A percentile compares a stretch with the other conserved stretches of the same genome.
These are phyloP conservation scores for Plagiodera versicolora DNA, from an alignment of 2,888 invertebrate species.

Conservation along the genomic window DNA sequence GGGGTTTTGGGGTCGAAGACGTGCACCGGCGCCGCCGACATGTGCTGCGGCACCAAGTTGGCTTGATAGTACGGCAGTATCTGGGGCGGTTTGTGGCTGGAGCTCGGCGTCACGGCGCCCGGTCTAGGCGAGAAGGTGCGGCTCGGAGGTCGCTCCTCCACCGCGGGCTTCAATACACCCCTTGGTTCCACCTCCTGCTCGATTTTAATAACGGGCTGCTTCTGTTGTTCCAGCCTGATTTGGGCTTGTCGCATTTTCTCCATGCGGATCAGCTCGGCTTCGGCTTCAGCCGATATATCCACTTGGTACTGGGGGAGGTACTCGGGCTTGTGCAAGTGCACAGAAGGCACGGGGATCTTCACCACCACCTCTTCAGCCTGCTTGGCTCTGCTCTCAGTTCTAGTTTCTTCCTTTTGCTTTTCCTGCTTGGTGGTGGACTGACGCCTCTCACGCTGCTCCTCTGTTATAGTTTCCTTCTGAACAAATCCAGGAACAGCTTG, in stretches of 20 bases:
- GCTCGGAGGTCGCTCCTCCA: conserved; percentile 56
- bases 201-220: conserved; percentile 44
- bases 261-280: conserved; percentile 42
- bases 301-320: conserved; percentile 67
- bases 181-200: conserved; percentile 47
- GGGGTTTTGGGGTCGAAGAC: conserved; percentile 64
- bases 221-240: conserved; percentile 29
- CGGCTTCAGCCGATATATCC: conserved; percentile 55
- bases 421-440: conserved; percentile 30
- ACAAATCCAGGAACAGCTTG: conserved; percentile 33
- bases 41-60: conserved; percentile 71
- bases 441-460: conserved; percentile 35
- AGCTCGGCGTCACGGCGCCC: conserved; percentile 69
- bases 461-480: conserved; percentile 38
- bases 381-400: conserved; percentile 31
- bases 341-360: conserved; percentile 43
- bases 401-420: conserved; percentile 20
- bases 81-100: conserved; percentile 74
- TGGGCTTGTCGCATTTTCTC: conserved; percentile 41
- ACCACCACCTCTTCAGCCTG: conserved; percentile 44
- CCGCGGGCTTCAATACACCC: conserved; percentile 66
- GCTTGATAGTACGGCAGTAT: conserved; percentile 79
- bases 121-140: conserved; percentile 59
- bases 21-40: conserved; percentile 62
- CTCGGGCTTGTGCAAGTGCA: conserved; percentile 62